A percentile compares a stretch with the other conserved stretches of the same genome.
phyloP scores from a whole-genome alignment of 1,140 invertebrate species.

The Apis laboriosa region DNA sequence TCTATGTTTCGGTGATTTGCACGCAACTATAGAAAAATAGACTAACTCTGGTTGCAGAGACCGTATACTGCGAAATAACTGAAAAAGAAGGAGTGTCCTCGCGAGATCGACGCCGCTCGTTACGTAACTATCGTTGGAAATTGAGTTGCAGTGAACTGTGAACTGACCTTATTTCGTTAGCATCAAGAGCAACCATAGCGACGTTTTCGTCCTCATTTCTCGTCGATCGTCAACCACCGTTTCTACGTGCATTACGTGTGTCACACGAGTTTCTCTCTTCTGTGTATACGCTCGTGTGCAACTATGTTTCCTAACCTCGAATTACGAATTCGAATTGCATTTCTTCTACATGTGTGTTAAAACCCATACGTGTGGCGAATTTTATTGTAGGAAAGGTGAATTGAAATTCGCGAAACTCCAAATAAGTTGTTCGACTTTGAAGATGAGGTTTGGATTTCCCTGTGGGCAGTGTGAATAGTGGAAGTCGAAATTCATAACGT shows the following conservation, averaged over 20 bases:
- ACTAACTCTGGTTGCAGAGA: constrained; percentile 25
- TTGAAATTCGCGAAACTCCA: background rate
- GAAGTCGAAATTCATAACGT: background rate
- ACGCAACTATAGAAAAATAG: constrained; percentile 11
- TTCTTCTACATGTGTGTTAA: background rate
- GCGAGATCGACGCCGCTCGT: constrained; percentile 50
- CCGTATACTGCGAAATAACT: constrained; percentile 52
- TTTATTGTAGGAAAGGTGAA: background rate
- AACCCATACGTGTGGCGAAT: background rate
- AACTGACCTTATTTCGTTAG: constrained; percentile 68
- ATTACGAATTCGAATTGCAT: background rate
- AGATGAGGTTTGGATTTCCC: background rate
- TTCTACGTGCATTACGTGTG: background rate
- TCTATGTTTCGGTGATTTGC: background rate
- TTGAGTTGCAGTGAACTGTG: constrained; percentile 72
- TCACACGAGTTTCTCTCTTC: background rate
- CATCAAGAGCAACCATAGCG: constrained; percentile 38
- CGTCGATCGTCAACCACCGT: constrained; percentile 27
- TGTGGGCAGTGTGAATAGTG: background rate
- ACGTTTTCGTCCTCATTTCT: constrained; percentile 49
- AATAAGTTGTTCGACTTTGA: constrained; percentile 12
- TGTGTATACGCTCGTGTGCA: background rate
- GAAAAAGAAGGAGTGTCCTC: constrained; percentile 54
- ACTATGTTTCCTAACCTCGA: background rate
- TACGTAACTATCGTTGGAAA: constrained; percentile 70